phyloP scores from a whole-genome alignment of 2,113 vertebrate species.

The Ictalurus furcatus region DNA sequence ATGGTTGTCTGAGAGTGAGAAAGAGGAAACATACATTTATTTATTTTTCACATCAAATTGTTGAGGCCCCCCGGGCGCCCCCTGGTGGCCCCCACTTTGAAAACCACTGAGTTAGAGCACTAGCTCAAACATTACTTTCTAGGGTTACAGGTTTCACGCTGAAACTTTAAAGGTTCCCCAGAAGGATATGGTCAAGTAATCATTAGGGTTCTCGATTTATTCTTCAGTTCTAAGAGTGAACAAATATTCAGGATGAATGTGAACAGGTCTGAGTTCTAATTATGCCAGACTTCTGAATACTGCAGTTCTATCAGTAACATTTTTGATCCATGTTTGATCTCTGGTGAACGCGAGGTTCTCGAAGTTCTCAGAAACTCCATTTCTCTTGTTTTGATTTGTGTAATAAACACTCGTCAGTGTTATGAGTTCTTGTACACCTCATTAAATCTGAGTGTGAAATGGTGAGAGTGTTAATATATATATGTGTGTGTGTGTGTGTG shows the following conservation, averaged over 20 bases:
- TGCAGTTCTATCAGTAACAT: neutral
- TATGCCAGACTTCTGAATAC: neutral
- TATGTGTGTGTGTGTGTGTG: neutral
- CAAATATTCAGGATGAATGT: neutral
- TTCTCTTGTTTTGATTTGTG: neutral
- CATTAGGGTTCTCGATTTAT: neutral
- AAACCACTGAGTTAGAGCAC: neutral
- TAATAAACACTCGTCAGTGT: slow-evolving; percentile 12
- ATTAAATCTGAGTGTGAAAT: slow-evolving; percentile 14
- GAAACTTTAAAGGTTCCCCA: neutral
- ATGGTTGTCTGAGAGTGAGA: too few relatives aligned
- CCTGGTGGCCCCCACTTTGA: too few relatives aligned
- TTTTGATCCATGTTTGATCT: neutral
- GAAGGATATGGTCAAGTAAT: neutral
- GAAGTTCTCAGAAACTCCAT: neutral
- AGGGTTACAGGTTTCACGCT: neutral
- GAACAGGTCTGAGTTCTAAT: neutral
- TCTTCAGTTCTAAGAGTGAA: neutral
- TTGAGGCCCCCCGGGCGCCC: too few relatives aligned
- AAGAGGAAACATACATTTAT: too few relatives aligned
- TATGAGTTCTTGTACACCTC: slow-evolving; percentile 6
- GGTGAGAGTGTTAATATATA: neutral
- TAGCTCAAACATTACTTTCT: neutral
- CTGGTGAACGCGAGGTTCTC: neutral
- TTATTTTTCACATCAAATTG: too few relatives aligned